These are phyloP conservation scores for Australoheros scitulus DNA, from an alignment of 2,113 vertebrate species.

Conservation along the genomic window DNA sequence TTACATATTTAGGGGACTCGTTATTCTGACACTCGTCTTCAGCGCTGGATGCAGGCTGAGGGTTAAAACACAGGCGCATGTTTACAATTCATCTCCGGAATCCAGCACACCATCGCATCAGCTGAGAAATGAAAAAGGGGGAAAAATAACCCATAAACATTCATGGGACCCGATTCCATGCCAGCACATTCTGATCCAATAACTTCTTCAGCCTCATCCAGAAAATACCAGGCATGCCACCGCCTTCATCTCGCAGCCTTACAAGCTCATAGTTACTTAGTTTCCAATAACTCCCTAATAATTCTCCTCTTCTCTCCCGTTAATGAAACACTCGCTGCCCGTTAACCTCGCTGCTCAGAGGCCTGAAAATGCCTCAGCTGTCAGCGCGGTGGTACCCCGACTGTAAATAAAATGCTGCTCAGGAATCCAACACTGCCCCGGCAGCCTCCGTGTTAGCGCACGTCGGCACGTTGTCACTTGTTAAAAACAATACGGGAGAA, in stretches of 20 bases:
- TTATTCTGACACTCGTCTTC: no score
- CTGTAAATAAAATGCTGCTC: conserved; percentile 55
- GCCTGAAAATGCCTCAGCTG: conserved; percentile 58
- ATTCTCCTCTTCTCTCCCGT: conserved; percentile 41
- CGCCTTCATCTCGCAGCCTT: conserved; percentile 1
- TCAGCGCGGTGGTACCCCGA: conserved; percentile 59
- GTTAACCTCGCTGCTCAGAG: conserved; percentile 38
- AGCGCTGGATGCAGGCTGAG: no score
- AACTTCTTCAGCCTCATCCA: not conserved
- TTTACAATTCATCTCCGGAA: conserved; percentile 20
- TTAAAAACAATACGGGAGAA: conserved; percentile 69
- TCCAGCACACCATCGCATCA: conserved; percentile 31
- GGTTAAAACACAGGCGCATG: conserved; percentile 3
- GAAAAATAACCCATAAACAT: conserved; percentile 23
- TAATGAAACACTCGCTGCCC: conserved; percentile 37
- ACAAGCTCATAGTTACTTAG: conserved; percentile 2
- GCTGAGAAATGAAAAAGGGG: conserved; percentile 26
- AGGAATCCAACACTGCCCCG: conserved; percentile 66
- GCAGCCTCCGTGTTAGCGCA: conserved; percentile 51
- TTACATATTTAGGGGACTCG: no score
- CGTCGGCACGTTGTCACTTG: conserved; percentile 71
- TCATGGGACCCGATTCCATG: conserved; percentile 29
- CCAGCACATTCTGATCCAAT: conserved; percentile 39
- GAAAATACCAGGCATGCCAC: conserved; percentile 34
- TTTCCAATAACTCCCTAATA: conserved; percentile 34